Evolutionary conservation across 2,888 invertebrate genomes (phyloP), one percentile per base, ranked within the genome.

Genomic region (Rutpela maculata): DNA sequence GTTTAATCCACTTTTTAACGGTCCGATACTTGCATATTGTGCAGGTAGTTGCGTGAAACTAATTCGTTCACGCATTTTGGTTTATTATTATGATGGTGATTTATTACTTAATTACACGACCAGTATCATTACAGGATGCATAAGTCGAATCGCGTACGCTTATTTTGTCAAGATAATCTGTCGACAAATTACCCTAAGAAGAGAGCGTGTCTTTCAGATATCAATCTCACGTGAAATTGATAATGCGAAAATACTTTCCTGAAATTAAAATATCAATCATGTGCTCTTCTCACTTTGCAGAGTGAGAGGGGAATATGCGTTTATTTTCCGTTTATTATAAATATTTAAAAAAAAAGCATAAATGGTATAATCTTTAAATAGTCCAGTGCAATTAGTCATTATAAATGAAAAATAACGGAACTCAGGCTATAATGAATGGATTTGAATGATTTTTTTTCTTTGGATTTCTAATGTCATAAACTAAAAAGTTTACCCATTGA

Each of bases 1-100:
- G n/a, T 60, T 60, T 60, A 63, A 63, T 63, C 35, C 62, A 63
- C 35, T 63, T 31, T 63, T 63, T 18, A 17, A 63, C 35, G 62
- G 35, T 63, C 35, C 62, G 17, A 63, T 63, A 63, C 62, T 63
- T 63, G n/a, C 62, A 63, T 50, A 35, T 63, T 63, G 1, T 63
- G 35, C 62, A 63, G 35, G 62, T 63, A 31, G 35, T 10, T 63
- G 62, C 62, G 31, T n/a, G 62, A 35, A 63, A 63, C 50, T 50
- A 50, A 50, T 50, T 50, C 50, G 50, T 50, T 50, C 50, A 50
- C 50, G 50, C 50, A 50, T 50, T 50, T 50, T 50, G n/a, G 50
- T 50, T 50, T n/a, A 6, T 50, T 12, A n/a, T 50, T 50, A 50
- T 50, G 50, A 50, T n/a, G 50, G n/a, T n/a, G 50, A 15, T 17